phyloP scores from a whole-genome alignment of 2,888 invertebrate genomes.

The Cryptocephalus primarius region DNA sequence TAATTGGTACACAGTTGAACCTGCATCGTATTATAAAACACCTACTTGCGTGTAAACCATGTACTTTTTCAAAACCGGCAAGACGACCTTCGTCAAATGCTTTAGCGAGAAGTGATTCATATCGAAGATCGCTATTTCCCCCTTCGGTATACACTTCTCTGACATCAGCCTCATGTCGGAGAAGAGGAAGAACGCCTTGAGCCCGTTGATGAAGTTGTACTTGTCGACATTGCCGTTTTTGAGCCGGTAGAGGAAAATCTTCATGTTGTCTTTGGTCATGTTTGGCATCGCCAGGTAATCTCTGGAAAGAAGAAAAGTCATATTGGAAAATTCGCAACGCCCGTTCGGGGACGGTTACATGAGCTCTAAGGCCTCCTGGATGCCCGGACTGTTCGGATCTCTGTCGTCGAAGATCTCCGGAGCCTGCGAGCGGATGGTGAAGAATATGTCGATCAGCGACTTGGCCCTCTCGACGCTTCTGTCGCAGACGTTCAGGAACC shows the following conservation, averaged over 20 bases:
- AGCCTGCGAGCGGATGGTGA: conserved; percentile 46
- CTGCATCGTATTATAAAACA: neutral
- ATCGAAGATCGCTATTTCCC: conserved; percentile 64
- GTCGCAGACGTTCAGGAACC: conserved; percentile 46
- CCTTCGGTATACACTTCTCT: conserved; percentile 48
- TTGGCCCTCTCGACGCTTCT: conserved; percentile 49
- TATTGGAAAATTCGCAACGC: neutral
- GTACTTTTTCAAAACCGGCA: conserved; percentile 54
- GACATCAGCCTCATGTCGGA: conserved; percentile 53
- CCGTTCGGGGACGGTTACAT: conserved; percentile 36
- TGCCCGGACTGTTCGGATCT: conserved; percentile 44
- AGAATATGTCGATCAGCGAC: conserved; percentile 36
- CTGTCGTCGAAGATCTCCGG: conserved; percentile 51
- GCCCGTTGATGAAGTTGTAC: conserved; percentile 53
- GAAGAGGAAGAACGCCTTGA: conserved; percentile 63
- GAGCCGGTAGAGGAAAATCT: conserved; percentile 54
- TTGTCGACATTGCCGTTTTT: conserved; percentile 51
- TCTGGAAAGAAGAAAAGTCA: conserved; percentile 35
- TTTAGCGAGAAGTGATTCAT: conserved; percentile 52
- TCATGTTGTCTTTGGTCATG: conserved; percentile 54
- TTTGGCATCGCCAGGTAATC: conserved; percentile 58
- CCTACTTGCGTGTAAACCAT: conserved; percentile 59
- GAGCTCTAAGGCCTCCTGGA: conserved; percentile 43
- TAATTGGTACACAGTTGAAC: too few relatives aligned
- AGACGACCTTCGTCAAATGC: conserved; percentile 51